Percentiles rank a stretch among this genome's conserved stretches.
Evolutionary conservation across 2,113 vertebrate species (phyloP).

Genomic region (Chionis minor): DNA sequence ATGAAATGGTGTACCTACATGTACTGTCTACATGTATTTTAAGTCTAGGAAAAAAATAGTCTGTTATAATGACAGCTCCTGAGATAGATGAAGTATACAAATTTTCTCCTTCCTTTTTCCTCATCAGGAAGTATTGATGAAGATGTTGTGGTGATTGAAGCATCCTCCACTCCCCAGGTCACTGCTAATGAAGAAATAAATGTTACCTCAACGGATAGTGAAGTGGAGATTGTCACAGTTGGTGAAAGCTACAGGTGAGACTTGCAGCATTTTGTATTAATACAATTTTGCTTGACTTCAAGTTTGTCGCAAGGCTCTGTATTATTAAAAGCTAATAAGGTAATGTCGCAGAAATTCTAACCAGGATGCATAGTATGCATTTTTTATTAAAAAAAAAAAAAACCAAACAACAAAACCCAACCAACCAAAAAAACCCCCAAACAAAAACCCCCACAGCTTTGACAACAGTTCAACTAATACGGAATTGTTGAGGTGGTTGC

Average conservation of each 20-base stretch:
- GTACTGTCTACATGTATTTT: not conserved
- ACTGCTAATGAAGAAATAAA: slow-evolving; percentile 99
- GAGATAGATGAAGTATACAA: not conserved
- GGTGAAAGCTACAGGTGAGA: slow-evolving; percentile 93
- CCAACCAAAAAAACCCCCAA: not conserved
- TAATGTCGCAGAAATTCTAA: not conserved
- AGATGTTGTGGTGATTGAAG: slow-evolving; percentile 98
- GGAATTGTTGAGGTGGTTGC: not conserved
- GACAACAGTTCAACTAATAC: not conserved
- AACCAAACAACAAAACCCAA: not conserved
- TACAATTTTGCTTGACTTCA: not conserved
- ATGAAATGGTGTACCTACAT: not conserved
- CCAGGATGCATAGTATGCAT: not conserved
- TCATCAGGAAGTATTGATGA: slow-evolving; percentile 90
- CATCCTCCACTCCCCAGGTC: slow-evolving; percentile 90
- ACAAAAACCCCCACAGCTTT: not conserved
- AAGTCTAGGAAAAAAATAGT: not conserved
- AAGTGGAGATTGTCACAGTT: slow-evolving; percentile 97
- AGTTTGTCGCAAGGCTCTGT: not conserved
- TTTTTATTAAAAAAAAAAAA: not conserved
- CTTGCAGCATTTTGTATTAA: not conserved
- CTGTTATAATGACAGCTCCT: not conserved
- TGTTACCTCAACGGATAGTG: slow-evolving; percentile 98
- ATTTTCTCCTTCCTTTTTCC: not conserved
- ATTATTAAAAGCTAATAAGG: not conserved